Evolutionary conservation across 2,797 vertebrate genomes (phyloP).

Genomic region (Enteromius unitaeniatus): DNA sequence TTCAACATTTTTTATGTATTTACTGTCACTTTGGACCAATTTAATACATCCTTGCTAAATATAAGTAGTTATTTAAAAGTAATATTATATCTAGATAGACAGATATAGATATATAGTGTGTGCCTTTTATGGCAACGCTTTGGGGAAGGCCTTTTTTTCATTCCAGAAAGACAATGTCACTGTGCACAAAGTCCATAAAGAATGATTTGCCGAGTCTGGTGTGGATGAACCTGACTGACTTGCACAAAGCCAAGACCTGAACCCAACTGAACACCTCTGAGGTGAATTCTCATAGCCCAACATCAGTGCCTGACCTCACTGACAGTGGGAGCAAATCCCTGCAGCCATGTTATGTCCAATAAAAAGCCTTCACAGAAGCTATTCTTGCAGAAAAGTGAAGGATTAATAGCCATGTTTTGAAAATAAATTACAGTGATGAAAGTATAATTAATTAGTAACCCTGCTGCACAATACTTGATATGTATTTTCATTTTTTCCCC

Average conservation of each 20-base stretch:
- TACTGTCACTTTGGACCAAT: not conserved
- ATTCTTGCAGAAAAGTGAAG: slow-evolving; percentile 1
- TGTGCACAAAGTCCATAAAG: slow-evolving; percentile 15
- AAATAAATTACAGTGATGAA: not conserved
- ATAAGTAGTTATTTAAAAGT: not conserved
- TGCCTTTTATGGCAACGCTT: not conserved
- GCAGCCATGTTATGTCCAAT: not conserved
- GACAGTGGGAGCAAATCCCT: not conserved
- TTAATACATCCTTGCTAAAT: not conserved
- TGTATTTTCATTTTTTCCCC: not conserved
- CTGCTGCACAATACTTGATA: not conserved
- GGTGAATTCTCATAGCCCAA: not conserved
- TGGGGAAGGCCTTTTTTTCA: not conserved
- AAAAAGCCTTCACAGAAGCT: not conserved
- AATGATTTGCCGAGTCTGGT: not conserved
- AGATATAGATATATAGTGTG: not conserved
- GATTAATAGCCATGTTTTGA: not conserved
- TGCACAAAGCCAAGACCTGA: slow-evolving; percentile 2
- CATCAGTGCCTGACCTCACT: not conserved
- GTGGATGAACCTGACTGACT: not conserved
- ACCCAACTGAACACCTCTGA: slow-evolving; percentile 1
- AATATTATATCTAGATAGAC: no score
- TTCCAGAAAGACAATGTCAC: slow-evolving; percentile 16
- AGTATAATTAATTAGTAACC: not conserved
- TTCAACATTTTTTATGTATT: not conserved